Percentiles rank a stretch among this genome's conserved stretches.
phyloP scores from a whole-genome alignment of 2,113 vertebrate species.

The Pachyramphus minor region DNA sequence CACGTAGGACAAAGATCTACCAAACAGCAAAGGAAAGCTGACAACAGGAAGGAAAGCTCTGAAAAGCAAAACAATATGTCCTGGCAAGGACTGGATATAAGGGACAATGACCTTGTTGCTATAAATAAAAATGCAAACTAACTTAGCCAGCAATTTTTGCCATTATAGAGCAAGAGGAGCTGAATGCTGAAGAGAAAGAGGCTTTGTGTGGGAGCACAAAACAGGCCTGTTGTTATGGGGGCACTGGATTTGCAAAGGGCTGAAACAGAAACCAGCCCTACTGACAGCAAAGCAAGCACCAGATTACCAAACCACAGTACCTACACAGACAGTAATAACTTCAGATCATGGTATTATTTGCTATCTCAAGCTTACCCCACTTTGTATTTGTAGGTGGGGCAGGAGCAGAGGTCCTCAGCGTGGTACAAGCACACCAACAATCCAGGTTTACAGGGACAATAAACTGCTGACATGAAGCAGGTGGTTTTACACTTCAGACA shows the following conservation, averaged over 20 bases:
- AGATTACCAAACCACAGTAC: neutral
- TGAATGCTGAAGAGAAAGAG: neutral
- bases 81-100: neutral
- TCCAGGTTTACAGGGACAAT: conserved; percentile 84
- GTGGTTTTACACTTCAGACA: conserved; percentile 94
- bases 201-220: neutral
- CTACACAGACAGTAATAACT: neutral
- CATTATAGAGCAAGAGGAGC: neutral
- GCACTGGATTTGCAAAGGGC: neutral
- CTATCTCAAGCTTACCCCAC: conserved; percentile 80
- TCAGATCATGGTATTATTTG: neutral
- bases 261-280: neutral
- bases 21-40: neutral
- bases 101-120: neutral
- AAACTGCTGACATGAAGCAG: conserved; percentile 94
- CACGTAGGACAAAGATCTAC: neutral
- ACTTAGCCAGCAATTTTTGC: neutral
- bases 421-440: conserved; percentile 90
- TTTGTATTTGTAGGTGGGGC: conserved; percentile 82
- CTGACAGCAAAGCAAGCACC: neutral
- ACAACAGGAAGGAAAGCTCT: neutral
- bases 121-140: neutral
- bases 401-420: conserved; percentile 83
- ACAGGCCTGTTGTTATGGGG: neutral
- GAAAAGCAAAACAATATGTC: neutral